A percentile compares a stretch with the other conserved stretches of the same genome.
These are phyloP conservation scores for Drosophila acutilabella DNA, from an alignment of 2,888 invertebrate genomes.

Conservation along the genomic window DNA sequence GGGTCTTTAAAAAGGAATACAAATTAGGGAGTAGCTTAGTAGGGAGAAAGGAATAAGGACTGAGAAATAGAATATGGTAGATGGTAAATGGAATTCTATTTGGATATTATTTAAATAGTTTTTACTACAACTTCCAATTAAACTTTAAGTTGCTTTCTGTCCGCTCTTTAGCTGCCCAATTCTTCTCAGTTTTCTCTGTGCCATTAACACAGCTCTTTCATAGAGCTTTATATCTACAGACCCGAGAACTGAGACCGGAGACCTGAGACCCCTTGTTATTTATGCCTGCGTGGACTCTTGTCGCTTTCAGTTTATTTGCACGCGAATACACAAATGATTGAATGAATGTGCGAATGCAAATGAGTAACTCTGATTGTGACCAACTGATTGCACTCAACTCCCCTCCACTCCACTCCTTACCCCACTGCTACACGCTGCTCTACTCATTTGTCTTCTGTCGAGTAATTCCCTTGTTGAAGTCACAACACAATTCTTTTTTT, in stretches of 20 bases:
- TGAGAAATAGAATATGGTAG: too few relatives aligned
- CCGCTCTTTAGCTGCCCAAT: too few relatives aligned
- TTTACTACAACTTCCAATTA: background rate
- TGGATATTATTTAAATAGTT: background rate
- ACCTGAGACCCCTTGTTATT: conserved; percentile 5
- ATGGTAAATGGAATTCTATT: background rate
- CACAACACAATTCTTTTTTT: conserved; percentile 19
- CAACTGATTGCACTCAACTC: conserved; percentile 35
- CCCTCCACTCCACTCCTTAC: too few relatives aligned
- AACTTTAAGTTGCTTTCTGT: background rate
- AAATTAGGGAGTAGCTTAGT: background rate
- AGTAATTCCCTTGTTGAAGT: conserved; percentile 5
- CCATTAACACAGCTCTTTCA: conserved; percentile 38
- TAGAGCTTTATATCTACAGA: too few relatives aligned
- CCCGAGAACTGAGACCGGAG: background rate
- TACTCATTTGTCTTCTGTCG: conserved; percentile 5
- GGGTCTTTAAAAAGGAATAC: background rate
- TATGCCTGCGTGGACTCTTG: conserved; percentile 18
- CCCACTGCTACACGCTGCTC: background rate
- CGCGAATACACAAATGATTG: conserved; percentile 66
- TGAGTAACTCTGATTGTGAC: conserved; percentile 52
- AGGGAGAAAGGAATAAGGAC: too few relatives aligned
- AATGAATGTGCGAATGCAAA: conserved; percentile 64
- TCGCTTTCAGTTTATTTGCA: conserved; percentile 32
- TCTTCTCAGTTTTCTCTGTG: background rate